Evolutionary conservation across 2,797 vertebrate species (phyloP).

Genomic region (Tadarida brasiliensis): DNA sequence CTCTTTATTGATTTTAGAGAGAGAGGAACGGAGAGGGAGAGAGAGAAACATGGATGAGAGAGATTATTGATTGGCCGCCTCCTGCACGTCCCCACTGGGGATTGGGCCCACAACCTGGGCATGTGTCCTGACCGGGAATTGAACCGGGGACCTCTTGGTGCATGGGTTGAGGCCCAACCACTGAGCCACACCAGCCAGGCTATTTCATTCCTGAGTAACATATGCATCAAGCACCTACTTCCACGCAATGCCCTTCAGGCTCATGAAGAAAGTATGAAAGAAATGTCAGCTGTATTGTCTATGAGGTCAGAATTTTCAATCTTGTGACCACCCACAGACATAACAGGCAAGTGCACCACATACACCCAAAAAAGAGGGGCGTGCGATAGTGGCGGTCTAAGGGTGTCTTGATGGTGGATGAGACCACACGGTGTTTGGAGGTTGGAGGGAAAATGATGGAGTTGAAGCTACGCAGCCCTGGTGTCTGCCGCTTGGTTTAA

Average conservation of each 20-base stretch:
- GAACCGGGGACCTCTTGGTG: too few relatives aligned
- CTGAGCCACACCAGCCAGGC: too few relatives aligned
- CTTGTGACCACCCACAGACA: not conserved
- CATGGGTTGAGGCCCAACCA: too few relatives aligned
- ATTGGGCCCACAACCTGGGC: too few relatives aligned
- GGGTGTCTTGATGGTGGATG: not conserved
- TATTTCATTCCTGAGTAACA: not conserved
- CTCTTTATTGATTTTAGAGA: too few relatives aligned
- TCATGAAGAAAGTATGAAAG: not conserved
- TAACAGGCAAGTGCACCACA: not conserved
- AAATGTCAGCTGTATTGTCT: not conserved
- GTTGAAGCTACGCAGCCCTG: accelerated
- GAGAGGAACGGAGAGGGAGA: too few relatives aligned
- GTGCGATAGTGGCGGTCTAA: accelerated
- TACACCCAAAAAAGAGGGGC: not conserved
- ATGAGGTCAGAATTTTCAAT: not conserved
- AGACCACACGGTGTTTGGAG: accelerated
- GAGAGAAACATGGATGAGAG: too few relatives aligned
- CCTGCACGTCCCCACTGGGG: too few relatives aligned
- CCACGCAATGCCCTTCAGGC: not conserved
- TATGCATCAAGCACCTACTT: not conserved
- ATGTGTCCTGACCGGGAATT: too few relatives aligned
- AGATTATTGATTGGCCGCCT: too few relatives aligned
- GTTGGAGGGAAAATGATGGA: not conserved
- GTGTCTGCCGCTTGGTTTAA: not conserved